Evolutionary conservation across 2,888 invertebrate genomes (phyloP).

Genomic region (Tachystola acroxantha): DNA sequence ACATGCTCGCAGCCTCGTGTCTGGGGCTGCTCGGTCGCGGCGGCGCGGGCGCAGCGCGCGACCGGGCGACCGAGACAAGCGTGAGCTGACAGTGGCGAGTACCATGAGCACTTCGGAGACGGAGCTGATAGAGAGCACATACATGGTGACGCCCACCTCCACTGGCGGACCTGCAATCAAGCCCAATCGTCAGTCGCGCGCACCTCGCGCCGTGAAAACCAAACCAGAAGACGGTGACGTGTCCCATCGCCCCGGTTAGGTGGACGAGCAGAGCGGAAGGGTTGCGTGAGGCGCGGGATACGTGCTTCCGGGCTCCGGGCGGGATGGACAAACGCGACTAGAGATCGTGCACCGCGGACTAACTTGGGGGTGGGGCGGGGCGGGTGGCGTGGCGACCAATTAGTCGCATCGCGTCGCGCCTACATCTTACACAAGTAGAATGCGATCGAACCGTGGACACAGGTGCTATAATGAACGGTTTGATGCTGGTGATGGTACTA

Average conservation of each 20-base stretch:
- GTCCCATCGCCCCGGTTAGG: conserved; percentile 60
- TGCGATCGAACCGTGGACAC: conserved; percentile 71
- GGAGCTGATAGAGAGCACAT: conserved; percentile 98
- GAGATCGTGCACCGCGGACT: conserved; percentile 17
- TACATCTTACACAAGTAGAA: conserved; percentile 20
- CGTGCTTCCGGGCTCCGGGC: conserved; percentile 40
- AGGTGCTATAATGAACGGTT: conserved; percentile 75
- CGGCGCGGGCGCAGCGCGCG: conserved; percentile 38
- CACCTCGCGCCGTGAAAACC: conserved; percentile 62
- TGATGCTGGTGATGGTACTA: conserved; percentile 72
- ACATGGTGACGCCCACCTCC: conserved; percentile 98
- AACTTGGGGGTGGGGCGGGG: conserved; percentile 16
- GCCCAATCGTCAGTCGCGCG: conserved; percentile 68
- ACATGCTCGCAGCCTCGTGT: conserved; percentile 77
- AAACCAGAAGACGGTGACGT: conserved; percentile 61
- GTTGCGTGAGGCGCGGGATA: conserved; percentile 40
- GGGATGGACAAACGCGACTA: conserved; percentile 1
- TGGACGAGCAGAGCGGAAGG: conserved; percentile 32
- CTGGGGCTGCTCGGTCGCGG: conserved; percentile 75
- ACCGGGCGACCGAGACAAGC: conserved; percentile 65
- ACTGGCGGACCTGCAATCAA: conserved; percentile 95
- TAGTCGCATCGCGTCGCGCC: conserved; percentile 35
- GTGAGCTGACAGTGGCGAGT: conserved; percentile 71
- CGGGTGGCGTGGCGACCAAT: conserved; percentile 8
- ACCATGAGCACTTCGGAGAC: conserved; percentile 99